Evolutionary conservation across 2,888 invertebrate species (phyloP).

Genomic region (Kuschelorhynchus macadamiae): DNA sequence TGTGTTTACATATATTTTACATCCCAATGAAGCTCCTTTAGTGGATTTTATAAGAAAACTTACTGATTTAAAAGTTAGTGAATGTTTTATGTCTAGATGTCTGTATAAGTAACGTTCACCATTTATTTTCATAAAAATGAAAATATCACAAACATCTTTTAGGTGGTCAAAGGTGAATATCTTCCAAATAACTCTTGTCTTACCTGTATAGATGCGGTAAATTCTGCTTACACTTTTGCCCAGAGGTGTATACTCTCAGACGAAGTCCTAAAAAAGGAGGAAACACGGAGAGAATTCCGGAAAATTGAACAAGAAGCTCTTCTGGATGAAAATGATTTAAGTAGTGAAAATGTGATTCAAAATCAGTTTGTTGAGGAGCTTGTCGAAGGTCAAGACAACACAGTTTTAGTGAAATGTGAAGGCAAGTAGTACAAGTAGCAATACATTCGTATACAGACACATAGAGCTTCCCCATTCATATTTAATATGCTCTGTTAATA

Average conservation of each 20-base stretch:
- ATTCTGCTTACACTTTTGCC: constrained; percentile 48
- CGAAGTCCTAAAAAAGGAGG: constrained; percentile 52
- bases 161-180: constrained; percentile 51
- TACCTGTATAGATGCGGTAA: constrained; percentile 46
- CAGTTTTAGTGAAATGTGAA: constrained; percentile 37
- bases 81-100: no score
- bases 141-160: no score
- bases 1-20: constrained; percentile 48
- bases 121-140: no score
- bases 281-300: constrained; percentile 54
- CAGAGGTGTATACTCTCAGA: constrained; percentile 54
- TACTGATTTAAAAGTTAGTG: constrained; percentile 53
- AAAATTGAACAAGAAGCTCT: constrained; percentile 57
- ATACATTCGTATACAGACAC: no score
- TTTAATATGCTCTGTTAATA: neutral
- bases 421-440: no score
- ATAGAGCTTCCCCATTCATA: no score
- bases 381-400: constrained; percentile 16
- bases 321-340: constrained; percentile 49
- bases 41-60: constrained; percentile 52
- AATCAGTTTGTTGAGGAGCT: constrained; percentile 20
- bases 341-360: constrained; percentile 27
- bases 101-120: neutral
- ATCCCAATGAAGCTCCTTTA: constrained; percentile 41
- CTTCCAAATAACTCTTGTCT: constrained; percentile 53